Percentiles rank a stretch among this genome's conserved stretches.
phyloP scores from a whole-genome alignment of 2,888 invertebrate species.

The Tetrapedia diversipes region DNA sequence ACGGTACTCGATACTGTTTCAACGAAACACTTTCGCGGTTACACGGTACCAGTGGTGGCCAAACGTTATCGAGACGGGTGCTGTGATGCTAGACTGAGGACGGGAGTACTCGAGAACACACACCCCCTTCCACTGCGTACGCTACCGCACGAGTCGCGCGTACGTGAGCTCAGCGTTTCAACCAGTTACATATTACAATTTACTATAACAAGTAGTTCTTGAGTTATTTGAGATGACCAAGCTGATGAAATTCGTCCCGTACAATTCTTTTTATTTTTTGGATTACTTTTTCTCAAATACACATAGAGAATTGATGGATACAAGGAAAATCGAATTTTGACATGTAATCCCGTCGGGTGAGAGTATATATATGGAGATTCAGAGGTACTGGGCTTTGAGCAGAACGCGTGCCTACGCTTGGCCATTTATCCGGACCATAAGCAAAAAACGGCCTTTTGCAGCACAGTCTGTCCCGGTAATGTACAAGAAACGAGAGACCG shows the following conservation, averaged over 20 bases:
- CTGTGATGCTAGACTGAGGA: too few species aligned
- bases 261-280: too few species aligned
- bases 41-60: background rate
- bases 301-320: background rate
- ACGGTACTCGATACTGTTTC: constrained; percentile 26
- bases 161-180: too few species aligned
- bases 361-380: constrained; percentile 51
- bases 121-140: too few species aligned
- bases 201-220: too few species aligned
- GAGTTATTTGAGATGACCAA: too few species aligned
- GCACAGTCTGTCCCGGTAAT: constrained; percentile 31
- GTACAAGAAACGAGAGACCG: constrained; percentile 33
- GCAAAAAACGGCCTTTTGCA: constrained; percentile 53
- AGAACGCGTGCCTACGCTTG: constrained; percentile 34
- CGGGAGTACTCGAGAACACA: too few species aligned
- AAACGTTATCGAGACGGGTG: too few species aligned
- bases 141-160: too few species aligned
- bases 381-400: constrained; percentile 55
- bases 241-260: background rate
- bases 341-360: constrained; percentile 37
- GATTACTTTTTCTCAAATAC: background rate
- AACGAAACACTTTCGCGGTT: background rate
- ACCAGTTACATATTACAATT: too few species aligned
- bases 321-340: constrained; percentile 45
- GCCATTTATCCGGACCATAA: constrained; percentile 54